Base-by-base conservation (phyloP, 1,140 invertebrate genomes). In the Pogonognathellus flavescens region DNA sequence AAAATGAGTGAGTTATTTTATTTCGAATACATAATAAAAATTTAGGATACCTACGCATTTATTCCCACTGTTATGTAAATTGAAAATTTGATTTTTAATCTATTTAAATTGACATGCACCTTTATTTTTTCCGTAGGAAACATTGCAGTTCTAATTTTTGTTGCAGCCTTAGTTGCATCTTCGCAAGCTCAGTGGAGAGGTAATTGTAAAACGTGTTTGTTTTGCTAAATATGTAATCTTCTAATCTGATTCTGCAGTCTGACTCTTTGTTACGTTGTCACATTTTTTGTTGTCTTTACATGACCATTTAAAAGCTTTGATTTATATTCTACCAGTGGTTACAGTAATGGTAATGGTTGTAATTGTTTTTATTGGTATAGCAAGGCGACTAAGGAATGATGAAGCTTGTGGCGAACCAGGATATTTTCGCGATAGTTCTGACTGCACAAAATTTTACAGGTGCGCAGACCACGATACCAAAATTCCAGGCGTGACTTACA, bases 381-480 rank as follows among this genome's bases (percentile, higher is more conserved):
- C 25, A 49, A 76, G 41, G n/a, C 31, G 14, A 49, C 49, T 76
- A n/a, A 76, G 70, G 18, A 31, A 16, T n/a, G 41, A 81, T 25
- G 80, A 81, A 50, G 22, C 80, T 14, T 81, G 80, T 41, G 31
- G 14, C 4, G 80, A 81, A 55, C 50, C 80, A 16, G 80, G 80
- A 25, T 81, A 25, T 31, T 81, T 55, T 52, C 50, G 50, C 14
- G 50, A 53, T 22, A 41, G 5, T 31, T 10, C 53, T 11, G 50
- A 53, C 9, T 81, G 80, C 20, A 81, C 80, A 8, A 57, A 55
- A 16, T 81, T 81, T 9, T 81, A 81, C 80, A 50, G 80, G 8
- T 81, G 80, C 31, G 80, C 80, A n/a, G 80, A 81, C 3, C 80
- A 81, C 50, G 52, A 81, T 5, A 81, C 80, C 1, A 49, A 76